Evolutionary conservation across 2,888 invertebrate genomes (phyloP), one percentile per base, ranked within the genome.

Genomic region (Plebejus argus): DNA sequence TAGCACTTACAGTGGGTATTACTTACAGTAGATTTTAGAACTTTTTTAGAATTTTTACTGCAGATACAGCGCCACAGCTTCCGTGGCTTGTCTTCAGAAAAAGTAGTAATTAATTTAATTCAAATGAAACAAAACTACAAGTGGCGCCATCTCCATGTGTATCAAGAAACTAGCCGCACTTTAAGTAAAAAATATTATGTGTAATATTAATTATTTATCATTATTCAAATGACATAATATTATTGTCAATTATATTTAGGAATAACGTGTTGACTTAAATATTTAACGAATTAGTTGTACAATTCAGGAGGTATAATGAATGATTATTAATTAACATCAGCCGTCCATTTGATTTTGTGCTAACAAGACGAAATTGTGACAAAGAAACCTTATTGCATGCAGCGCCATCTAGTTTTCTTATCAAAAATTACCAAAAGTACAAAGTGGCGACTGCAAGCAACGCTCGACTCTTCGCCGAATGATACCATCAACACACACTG

Each of bases 291-390:
- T 61, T 61, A 61, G 61, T 61, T 23, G 12, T 61, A 61, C 8
- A 58, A 20, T 61, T 61, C 23, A 61, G 61, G 23, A 12, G 61
- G 10, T 61, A 4, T 23, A 61, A 61, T 61, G 23, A 61, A n/a
- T n/a, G n/a, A n/a, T n/a, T n/a, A n/a, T n/a, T n/a, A 10, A 61
- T 61, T 61, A 61, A 61, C 23, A 61, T 61, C 12, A 12, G 23
- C 61, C 61, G 61, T 61, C 61, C 61, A 61, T 61, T n/a, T n/a
- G n/a, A n/a, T n/a, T 61, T 61, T 23, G 61, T 61, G 23, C 61
- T 61, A 23, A 10, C 61, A 20, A 23, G 53, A 58, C 58, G 18
- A 2, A 58, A 58, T 20, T 2, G 20, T n/a, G 58, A 20, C n/a
- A 58, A 58, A 58, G 18, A 4, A 18, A 53, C 10, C 45, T 53